A percentile compares a stretch with the other conserved stretches of the same genome.
Evolutionary conservation across 2,113 vertebrate genomes (phyloP).

Genomic region (Sakesphorus luctuosus): DNA sequence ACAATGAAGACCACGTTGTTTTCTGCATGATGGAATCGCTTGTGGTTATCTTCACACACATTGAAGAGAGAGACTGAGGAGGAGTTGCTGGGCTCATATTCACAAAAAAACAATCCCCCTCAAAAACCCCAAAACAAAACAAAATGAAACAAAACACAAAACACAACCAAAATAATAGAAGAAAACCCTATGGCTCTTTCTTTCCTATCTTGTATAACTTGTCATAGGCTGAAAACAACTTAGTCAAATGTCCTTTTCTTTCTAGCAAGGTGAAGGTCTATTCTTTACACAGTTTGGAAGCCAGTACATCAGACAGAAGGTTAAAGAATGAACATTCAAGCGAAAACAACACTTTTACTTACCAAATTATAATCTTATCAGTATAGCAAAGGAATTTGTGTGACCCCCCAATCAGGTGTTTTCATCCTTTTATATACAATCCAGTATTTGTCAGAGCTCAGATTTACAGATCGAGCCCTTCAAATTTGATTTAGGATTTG

Average conservation of each 20-base stretch:
- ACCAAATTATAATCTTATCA: neutral
- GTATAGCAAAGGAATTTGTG: neutral
- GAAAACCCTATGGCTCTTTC: neutral
- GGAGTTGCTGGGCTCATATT: neutral
- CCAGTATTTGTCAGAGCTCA: neutral
- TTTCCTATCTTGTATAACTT: neutral
- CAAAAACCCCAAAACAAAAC: neutral
- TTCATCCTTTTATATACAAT: neutral
- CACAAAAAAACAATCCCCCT: fast-evolving
- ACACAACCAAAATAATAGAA: neutral
- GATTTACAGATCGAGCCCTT: neutral
- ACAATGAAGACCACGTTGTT: neutral
- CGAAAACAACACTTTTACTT: neutral
- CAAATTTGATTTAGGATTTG: too few relatives aligned
- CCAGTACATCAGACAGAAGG: neutral
- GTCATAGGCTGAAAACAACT: neutral
- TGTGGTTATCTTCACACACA: neutral
- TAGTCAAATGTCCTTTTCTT: neutral
- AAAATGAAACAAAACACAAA: too few relatives aligned
- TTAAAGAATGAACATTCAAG: neutral
- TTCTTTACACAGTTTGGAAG: neutral
- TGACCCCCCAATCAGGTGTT: neutral
- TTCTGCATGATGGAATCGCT: neutral
- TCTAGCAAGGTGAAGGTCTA: neutral
- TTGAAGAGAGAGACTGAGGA: neutral